Evolutionary conservation across 2,888 invertebrate genomes (phyloP).

Genomic region (Eugnorisma glareosa): DNA sequence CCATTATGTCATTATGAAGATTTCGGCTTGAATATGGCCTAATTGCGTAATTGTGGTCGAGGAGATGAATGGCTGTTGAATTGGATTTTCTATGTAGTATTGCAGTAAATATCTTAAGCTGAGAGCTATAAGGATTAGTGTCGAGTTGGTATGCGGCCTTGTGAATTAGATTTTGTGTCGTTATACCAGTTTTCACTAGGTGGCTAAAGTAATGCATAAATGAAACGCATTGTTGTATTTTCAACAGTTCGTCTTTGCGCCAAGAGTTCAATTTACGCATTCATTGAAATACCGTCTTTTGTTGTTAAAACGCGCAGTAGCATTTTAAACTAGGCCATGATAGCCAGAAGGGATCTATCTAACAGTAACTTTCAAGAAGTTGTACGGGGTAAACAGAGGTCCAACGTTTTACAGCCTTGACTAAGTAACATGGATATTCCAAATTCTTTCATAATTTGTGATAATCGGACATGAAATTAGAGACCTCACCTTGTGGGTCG

Average conservation of each 20-base stretch:
- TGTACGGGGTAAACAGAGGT: neutral
- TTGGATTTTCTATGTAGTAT: slow-evolving; percentile 27
- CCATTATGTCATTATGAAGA: slow-evolving; percentile 25
- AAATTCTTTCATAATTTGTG: neutral
- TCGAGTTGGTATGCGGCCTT: neutral
- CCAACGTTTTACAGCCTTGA: neutral
- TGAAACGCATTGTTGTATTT: neutral
- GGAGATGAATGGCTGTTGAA: slow-evolving; percentile 17
- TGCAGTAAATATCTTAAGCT: slow-evolving; percentile 10
- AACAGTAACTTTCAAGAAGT: neutral
- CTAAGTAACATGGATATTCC: neutral
- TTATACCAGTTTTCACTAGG: neutral
- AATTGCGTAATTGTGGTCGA: slow-evolving; percentile 30
- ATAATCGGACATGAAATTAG: neutral
- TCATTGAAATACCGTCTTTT: neutral
- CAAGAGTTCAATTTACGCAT: neutral
- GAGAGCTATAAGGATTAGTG: slow-evolving; percentile 17
- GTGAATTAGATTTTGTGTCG: neutral
- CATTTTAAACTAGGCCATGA: neutral
- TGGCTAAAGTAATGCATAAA: neutral
- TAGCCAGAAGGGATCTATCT: neutral
- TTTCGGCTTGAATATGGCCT: slow-evolving; percentile 38
- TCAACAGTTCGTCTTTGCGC: neutral
- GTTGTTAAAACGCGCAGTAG: neutral
- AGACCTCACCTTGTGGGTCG: neutral